Conservation (phyloP, 1,140 invertebrate genomes). For the Leguminivora glycinivorella region DNA sequence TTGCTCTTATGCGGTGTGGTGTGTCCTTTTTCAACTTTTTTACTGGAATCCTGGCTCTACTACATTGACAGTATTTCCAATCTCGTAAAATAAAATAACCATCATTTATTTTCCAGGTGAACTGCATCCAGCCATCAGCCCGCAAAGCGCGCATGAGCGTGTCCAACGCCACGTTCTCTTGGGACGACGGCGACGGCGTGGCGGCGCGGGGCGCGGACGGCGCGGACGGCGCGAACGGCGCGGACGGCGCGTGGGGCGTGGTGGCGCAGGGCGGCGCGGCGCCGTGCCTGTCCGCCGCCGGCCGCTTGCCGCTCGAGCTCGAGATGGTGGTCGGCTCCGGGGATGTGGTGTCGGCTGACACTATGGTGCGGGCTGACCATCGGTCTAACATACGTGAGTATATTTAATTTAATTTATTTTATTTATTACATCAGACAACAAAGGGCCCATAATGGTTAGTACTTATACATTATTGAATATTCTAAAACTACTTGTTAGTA, state of each 20-base stretch:
- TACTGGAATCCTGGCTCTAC: too few species aligned
- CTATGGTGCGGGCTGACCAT: slow-evolving; percentile 67
- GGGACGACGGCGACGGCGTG: slow-evolving; percentile 37
- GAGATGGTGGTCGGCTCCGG: slow-evolving; percentile 69
- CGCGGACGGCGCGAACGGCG: slow-evolving; percentile 28
- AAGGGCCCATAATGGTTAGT: too few species aligned
- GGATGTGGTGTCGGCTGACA: slow-evolving; percentile 66
- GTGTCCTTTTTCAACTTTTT: too few species aligned
- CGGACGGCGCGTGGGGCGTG: slow-evolving; percentile 34
- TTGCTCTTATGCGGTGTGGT: too few species aligned
- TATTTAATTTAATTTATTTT: not conserved
- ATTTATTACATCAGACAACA: not conserved
- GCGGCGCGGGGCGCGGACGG: slow-evolving; percentile 33
- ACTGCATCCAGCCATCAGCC: slow-evolving; percentile 46
- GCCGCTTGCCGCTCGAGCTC: slow-evolving; percentile 61
- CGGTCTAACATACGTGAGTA: slow-evolving; percentile 50
- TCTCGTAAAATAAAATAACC: too few species aligned
- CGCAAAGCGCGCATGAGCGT: slow-evolving; percentile 51
- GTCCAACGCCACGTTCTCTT: slow-evolving; percentile 45
- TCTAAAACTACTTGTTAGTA: too few species aligned
- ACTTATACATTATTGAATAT: too few species aligned
- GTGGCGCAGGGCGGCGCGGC: slow-evolving; percentile 51
- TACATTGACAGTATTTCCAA: too few species aligned
- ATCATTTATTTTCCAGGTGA: slow-evolving; percentile 44
- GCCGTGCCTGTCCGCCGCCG: slow-evolving; percentile 38